phyloP scores from a whole-genome alignment of 1,140 invertebrate species.

The Centruroides vittatus region DNA sequence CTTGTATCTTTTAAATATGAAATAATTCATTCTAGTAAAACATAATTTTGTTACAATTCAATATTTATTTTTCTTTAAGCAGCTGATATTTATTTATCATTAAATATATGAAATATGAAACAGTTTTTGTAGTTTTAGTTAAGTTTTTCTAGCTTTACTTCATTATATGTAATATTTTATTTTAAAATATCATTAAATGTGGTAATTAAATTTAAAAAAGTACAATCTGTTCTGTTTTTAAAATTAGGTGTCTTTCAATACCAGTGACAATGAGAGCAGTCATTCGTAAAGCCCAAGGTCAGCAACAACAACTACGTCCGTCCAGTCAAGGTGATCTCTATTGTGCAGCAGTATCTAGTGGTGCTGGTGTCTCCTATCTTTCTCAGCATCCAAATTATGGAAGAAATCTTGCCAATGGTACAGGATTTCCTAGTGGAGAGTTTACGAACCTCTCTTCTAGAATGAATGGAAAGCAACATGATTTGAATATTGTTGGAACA shows the following conservation, averaged over 20 bases:
- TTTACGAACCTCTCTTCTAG: constrained; percentile 13
- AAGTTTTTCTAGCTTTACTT: no score
- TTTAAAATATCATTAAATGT: not conserved
- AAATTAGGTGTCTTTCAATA: constrained; percentile 61
- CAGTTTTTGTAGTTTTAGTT: no score
- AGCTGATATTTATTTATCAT: no score
- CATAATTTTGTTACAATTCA: no score
- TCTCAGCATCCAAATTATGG: constrained; percentile 13
- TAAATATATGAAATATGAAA: no score
- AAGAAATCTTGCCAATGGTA: constrained; percentile 13
- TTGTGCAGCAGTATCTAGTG: constrained; percentile 8
- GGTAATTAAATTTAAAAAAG: not conserved
- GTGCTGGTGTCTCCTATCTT: constrained; percentile 7
- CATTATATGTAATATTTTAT: not conserved
- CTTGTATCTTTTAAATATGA: no score
- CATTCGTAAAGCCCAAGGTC: constrained; percentile 38
- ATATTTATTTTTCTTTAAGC: no score
- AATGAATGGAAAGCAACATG: constrained; percentile 12
- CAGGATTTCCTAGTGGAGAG: constrained; percentile 12
- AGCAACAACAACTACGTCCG: constrained; percentile 18
- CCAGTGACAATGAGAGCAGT: constrained; percentile 69
- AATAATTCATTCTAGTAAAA: no score
- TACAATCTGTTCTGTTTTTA: not conserved
- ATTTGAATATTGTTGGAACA: not conserved
- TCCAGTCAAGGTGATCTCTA: constrained; percentile 21